Conservation (phyloP, 1,140 invertebrate species). For the Conus betulinus region DNA sequence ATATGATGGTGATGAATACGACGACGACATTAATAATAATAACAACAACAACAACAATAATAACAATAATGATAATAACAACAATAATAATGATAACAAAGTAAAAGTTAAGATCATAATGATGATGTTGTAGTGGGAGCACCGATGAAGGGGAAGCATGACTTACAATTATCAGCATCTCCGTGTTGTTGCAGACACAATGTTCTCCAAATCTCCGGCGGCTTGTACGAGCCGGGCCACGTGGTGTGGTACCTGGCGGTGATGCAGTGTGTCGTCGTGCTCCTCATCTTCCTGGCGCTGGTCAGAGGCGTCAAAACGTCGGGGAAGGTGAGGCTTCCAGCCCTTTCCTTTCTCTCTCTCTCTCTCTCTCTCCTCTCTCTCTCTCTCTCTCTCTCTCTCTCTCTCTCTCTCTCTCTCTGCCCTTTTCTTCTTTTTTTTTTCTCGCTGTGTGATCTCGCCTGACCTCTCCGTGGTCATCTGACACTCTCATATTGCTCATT, state of each 20-base stretch:
- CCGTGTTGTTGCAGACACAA: constrained; percentile 54
- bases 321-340: constrained; percentile 82
- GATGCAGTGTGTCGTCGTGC: constrained; percentile 91
- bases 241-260: constrained; percentile 96
- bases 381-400: no score
- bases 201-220: constrained; percentile 87
- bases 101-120: not conserved
- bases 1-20: no score
- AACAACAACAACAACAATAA: not conserved
- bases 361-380: no score
- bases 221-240: constrained; percentile 87
- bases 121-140: not conserved
- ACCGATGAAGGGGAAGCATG: no score
- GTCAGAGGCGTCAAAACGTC: constrained; percentile 97
- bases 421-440: no score
- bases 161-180: not conserved
- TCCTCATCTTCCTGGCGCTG: constrained; percentile 95
- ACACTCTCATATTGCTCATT: no score
- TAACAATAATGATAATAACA: not conserved
- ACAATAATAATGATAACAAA: not conserved
- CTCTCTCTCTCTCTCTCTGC: no score
- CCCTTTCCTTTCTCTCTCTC: not conserved
- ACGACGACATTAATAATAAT: no score
- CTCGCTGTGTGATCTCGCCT: no score
- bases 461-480: no score